Percentiles rank a stretch among this genome's conserved stretches.
phyloP scores from a whole-genome alignment of 2,888 invertebrate species.

The Hyles lineata region DNA sequence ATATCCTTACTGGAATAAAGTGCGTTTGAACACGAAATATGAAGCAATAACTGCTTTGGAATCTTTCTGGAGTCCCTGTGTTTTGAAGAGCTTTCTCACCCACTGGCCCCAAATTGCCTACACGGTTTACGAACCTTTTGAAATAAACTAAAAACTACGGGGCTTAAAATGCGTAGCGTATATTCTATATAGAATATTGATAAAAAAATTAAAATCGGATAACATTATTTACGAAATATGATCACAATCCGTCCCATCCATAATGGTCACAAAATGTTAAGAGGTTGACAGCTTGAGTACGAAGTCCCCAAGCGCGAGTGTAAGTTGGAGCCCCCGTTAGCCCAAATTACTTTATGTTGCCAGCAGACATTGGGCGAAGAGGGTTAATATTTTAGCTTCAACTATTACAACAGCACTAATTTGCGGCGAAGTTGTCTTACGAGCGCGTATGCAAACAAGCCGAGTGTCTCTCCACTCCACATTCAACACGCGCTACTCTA shows the following conservation, averaged over 20 bases:
- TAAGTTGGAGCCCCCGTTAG: conserved; percentile 24
- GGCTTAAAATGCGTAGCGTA: too few relatives aligned
- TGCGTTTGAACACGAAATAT: too few relatives aligned
- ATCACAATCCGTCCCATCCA: neutral
- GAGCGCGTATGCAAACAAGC: conserved; percentile 59
- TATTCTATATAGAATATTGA: too few relatives aligned
- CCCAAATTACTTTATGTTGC: conserved; percentile 27
- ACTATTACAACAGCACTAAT: conserved; percentile 50
- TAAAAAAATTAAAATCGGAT: neutral
- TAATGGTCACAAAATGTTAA: neutral
- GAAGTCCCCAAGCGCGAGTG: conserved; percentile 18
- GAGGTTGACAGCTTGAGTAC: conserved; percentile 11
- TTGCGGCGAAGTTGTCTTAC: conserved; percentile 47
- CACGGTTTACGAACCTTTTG: too few relatives aligned
- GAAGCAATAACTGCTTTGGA: too few relatives aligned
- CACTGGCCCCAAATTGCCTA: too few relatives aligned
- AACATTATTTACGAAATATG: neutral
- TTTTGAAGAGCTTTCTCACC: too few relatives aligned
- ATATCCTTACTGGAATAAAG: too few relatives aligned
- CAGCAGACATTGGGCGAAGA: conserved; percentile 31
- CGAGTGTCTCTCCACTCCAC: conserved; percentile 60
- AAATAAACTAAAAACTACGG: too few relatives aligned
- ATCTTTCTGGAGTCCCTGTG: too few relatives aligned
- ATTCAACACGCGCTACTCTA: conserved; percentile 48
- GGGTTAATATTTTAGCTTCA: conserved; percentile 45